Evolutionary conservation across 2,797 vertebrate species (phyloP), one percentile per base, ranked within the genome.

Genomic region (Cossypha heuglini): DNA sequence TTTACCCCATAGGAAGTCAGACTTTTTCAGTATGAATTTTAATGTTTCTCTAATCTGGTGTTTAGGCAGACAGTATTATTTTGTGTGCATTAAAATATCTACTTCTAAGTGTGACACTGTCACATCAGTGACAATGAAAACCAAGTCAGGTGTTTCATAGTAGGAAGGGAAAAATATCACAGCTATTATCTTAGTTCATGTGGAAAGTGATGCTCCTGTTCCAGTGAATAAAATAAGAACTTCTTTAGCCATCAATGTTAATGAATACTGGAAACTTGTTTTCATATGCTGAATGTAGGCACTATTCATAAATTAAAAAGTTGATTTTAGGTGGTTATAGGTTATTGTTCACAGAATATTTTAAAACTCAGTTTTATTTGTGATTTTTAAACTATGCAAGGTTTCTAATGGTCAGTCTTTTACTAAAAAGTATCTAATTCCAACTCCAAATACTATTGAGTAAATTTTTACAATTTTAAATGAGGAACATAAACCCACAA

Each of bases 11-110:
- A 63, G 68, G 54, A 94, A 91, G 49, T 94, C 48, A 85, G 49
- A 3, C 14, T 91, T 93, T 74, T 95, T 46, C 59, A 74, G n/a
- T 68, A 28, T 91, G 66, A 94, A 89, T 96, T 91, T 88, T 88
- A 79, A 55, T 93, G 72, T 90, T 86, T 84, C 43, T 42, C 66
- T 90, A 83, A 90, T 66, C 68, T 82, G 40, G 33, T 76, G 18
- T 77, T 93, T 85, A 95, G 52, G 57, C 49, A 78, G 79, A 64
- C 0, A 1, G 4, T 67, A 33, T 84, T 89, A 59, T 68, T 76
- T 89, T 87, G 33, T 55, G 33, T 82, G 31, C 40, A 85, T 96
- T 88, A 95, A 91, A 71, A 74, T 67, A 25, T 10, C 35, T 91
- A 7, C 40, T 95, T 86, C 52, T 85, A 91, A 89, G 71, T 86